These are phyloP conservation scores for Zele albiditarsus DNA, from an alignment of 2,888 invertebrate genomes.

Conservation along the genomic window DNA sequence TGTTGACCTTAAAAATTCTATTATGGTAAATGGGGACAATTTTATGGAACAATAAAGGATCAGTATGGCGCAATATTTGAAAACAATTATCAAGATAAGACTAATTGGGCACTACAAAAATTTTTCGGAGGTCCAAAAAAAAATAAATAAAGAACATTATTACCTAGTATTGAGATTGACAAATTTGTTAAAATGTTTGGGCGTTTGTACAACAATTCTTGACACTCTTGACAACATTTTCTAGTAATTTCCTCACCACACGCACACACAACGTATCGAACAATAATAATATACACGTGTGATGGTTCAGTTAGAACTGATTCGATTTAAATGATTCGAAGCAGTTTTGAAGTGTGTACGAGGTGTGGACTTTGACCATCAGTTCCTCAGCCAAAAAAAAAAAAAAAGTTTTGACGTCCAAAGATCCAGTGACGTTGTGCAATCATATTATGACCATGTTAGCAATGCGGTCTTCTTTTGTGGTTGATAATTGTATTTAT, in stretches of 20 bases:
- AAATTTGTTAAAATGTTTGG: constrained; percentile 52
- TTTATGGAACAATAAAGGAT: too few species aligned
- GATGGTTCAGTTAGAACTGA: neutral
- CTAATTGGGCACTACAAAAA: too few species aligned
- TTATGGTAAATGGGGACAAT: too few species aligned
- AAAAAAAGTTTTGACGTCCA: constrained; percentile 18
- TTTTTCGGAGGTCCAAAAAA: too few species aligned
- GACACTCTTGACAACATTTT: constrained; percentile 52
- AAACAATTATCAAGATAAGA: too few species aligned
- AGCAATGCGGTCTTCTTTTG: neutral
- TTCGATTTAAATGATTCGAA: neutral
- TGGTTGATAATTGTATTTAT: neutral
- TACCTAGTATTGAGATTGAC: constrained; percentile 53
- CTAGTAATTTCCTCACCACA: neutral
- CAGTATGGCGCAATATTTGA: too few species aligned
- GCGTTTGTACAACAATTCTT: constrained; percentile 45
- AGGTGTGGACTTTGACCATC: neutral
- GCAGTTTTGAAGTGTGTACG: neutral
- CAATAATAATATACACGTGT: neutral
- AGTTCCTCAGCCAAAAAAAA: neutral
- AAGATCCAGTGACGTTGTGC: neutral
- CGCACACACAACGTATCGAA: neutral
- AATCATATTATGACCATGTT: neutral
- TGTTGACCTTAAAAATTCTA: neutral
- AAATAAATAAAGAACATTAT: constrained; percentile 2